These are phyloP conservation scores for Scortum barcoo DNA, from an alignment of 2,113 vertebrate genomes.

Conservation along the genomic window DNA sequence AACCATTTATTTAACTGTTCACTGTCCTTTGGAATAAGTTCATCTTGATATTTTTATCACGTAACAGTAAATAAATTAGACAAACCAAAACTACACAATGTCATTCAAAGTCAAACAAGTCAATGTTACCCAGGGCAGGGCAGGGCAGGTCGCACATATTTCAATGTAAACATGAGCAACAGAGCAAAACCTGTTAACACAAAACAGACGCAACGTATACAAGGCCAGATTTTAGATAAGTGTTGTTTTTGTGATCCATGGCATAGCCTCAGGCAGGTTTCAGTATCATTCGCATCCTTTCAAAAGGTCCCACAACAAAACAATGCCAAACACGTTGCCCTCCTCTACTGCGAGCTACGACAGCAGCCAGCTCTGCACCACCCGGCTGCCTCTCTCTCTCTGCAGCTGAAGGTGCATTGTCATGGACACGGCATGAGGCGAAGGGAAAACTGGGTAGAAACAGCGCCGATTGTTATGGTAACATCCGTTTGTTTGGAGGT, in stretches of 20 bases:
- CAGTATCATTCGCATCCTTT: constrained; percentile 69
- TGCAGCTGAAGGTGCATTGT: constrained; percentile 65
- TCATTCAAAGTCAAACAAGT: constrained; percentile 26
- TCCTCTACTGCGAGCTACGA: constrained; percentile 36
- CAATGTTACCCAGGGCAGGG: background rate
- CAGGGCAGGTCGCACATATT: background rate
- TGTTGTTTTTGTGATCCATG: constrained; percentile 17
- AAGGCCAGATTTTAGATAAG: constrained; percentile 42
- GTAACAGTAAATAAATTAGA: constrained; percentile 4
- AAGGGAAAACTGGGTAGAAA: constrained; percentile 42
- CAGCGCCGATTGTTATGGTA: constrained; percentile 75
- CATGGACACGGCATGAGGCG: constrained; percentile 70
- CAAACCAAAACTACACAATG: constrained; percentile 3
- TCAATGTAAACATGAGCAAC: constrained; percentile 28
- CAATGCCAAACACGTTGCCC: constrained; percentile 51
- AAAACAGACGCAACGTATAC: constrained; percentile 21
- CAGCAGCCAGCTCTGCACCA: constrained; percentile 40
- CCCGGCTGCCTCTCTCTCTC: constrained; percentile 37
- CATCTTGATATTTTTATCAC: constrained; percentile 8
- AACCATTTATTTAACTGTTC: background rate
- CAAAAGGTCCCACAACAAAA: constrained; percentile 40
- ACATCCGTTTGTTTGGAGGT: constrained; percentile 70
- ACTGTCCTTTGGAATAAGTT: constrained; percentile 7
- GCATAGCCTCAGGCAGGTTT: constrained; percentile 55
- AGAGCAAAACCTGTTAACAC: constrained; percentile 17